Conservation (phyloP, 2,113 vertebrate species). For the Proterorhinus semilunaris region DNA sequence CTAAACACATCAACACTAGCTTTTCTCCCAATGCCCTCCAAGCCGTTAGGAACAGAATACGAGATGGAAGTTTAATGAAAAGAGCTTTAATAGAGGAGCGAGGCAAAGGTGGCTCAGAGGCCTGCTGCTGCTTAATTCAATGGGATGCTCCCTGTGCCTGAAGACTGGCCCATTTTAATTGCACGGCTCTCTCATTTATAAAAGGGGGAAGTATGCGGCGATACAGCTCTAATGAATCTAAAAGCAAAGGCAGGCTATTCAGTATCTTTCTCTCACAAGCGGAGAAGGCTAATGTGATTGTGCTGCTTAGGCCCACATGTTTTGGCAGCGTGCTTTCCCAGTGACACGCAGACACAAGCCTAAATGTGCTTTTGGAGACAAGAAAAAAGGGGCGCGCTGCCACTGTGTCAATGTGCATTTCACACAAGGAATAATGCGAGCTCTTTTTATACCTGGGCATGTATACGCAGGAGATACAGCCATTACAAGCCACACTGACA, state of each 20-base stretch:
- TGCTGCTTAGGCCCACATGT: slow-evolving; percentile 39
- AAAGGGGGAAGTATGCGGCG: slow-evolving; percentile 43
- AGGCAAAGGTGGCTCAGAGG: slow-evolving; percentile 65
- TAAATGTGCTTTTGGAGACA: slow-evolving; percentile 11
- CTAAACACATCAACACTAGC: slow-evolving; percentile 67
- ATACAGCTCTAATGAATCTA: slow-evolving; percentile 59
- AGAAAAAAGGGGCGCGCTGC: slow-evolving; percentile 6
- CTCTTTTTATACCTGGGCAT: slow-evolving; percentile 7
- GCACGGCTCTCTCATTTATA: slow-evolving; percentile 57
- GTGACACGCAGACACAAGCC: slow-evolving; percentile 6
- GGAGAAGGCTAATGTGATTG: slow-evolving; percentile 45
- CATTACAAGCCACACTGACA: slow-evolving; percentile 1
- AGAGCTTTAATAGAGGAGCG: slow-evolving; percentile 68
- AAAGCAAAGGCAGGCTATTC: slow-evolving; percentile 47
- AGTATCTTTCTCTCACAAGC: slow-evolving; percentile 40
- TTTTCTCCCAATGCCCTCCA: slow-evolving; percentile 42
- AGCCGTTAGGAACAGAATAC: slow-evolving; percentile 62
- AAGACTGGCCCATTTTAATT: slow-evolving; percentile 67
- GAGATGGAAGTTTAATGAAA: slow-evolving; percentile 72
- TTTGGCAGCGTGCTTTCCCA: slow-evolving; percentile 14
- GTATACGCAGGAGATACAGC: slow-evolving; percentile 5
- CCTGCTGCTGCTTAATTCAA: slow-evolving; percentile 67
- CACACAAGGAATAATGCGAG: slow-evolving; percentile 4
- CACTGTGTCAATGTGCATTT: slow-evolving; percentile 10
- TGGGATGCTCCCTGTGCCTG: slow-evolving; percentile 57